Base-by-base conservation (phyloP, 2,113 vertebrate genomes). In the Ptychochromis oligacanthus region DNA sequence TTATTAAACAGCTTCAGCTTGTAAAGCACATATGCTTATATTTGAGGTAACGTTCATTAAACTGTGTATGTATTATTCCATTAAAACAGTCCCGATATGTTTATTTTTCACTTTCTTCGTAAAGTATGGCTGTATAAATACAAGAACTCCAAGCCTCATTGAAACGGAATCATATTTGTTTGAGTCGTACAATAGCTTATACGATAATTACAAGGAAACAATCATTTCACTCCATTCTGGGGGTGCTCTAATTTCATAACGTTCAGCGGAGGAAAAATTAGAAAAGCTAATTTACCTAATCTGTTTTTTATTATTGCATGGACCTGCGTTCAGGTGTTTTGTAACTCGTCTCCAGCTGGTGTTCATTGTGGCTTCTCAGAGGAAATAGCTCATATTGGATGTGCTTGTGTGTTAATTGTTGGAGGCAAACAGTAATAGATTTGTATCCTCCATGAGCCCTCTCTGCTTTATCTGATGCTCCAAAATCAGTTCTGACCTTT, bases 211-310 rank as follows among this genome's bases (percentile, higher is more conserved):
- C 77, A 75, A 86, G 80, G 58, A 92, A 90, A 89, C 77, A 89
- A 91, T 92, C 38, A 90, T 89, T 86, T 87, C 87, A 72, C 88
- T 90, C 83, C 79, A 86, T 81, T 92, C 43, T 83, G 82, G 83
- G 83, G 83, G 78, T 85, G 83, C 87, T 88, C 43, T 92, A 89
- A 92, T 92, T 93, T 91, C 57, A 88, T 90, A 91, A 89, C 5
- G n/a, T 83, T 90, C 84, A 90, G 79, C 31, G 9, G 49, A 79
- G 77, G 86, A 89, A 88, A 90, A 88, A 91, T 91, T 88, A 89
- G 79, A 88, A 93, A 90, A 90, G 82, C 88, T 91, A 92, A 91
- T 94, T 92, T 89, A 86, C 67, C 75, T 91, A 89, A 93, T 93
- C 91, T 85, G 58, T 81, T 72, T 72, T 61, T 80, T 80, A 72